A percentile compares a stretch with the other conserved stretches of the same genome.
phyloP scores from a whole-genome alignment of 2,888 invertebrate genomes.

The Trichogramma dendrolimi region DNA sequence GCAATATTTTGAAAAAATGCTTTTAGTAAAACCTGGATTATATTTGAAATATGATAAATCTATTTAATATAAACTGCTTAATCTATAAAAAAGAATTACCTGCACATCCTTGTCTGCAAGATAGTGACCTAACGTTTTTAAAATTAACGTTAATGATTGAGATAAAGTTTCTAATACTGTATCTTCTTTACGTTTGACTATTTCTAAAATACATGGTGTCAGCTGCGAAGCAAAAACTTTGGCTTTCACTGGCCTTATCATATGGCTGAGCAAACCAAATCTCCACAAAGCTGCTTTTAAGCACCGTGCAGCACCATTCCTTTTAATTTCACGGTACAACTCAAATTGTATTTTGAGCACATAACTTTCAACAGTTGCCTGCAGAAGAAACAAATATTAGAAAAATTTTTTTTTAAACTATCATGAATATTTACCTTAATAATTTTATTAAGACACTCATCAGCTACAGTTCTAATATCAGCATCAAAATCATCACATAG shows the following conservation, averaged over 20 bases:
- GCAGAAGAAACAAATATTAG: slow-evolving; percentile 20
- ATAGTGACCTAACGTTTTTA: slow-evolving; percentile 65
- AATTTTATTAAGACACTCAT: slow-evolving; percentile 76
- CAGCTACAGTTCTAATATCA: slow-evolving; percentile 74
- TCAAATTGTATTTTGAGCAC: slow-evolving; percentile 74
- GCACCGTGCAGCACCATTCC: slow-evolving; percentile 68
- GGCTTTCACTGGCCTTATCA: slow-evolving; percentile 73
- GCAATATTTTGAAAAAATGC: slow-evolving; percentile 60
- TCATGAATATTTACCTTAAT: slow-evolving; percentile 57
- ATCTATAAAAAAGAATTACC: slow-evolving; percentile 47
- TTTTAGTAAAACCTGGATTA: slow-evolving; percentile 56
- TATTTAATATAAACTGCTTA: neutral
- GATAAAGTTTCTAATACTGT: slow-evolving; percentile 66
- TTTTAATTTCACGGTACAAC: slow-evolving; percentile 77
- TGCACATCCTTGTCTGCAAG: slow-evolving; percentile 69
- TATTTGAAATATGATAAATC: slow-evolving; percentile 10
- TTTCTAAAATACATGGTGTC: slow-evolving; percentile 68
- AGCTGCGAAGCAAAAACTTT: slow-evolving; percentile 74
- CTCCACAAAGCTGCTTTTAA: slow-evolving; percentile 72
- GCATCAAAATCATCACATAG: slow-evolving; percentile 74
- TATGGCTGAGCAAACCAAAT: slow-evolving; percentile 71
- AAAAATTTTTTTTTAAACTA: neutral
- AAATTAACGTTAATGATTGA: slow-evolving; percentile 62
- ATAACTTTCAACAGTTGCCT: slow-evolving; percentile 64
- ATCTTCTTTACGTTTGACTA: slow-evolving; percentile 69